Conservation (phyloP, 2,113 vertebrate genomes). For the Chloropsis hardwickii region DNA sequence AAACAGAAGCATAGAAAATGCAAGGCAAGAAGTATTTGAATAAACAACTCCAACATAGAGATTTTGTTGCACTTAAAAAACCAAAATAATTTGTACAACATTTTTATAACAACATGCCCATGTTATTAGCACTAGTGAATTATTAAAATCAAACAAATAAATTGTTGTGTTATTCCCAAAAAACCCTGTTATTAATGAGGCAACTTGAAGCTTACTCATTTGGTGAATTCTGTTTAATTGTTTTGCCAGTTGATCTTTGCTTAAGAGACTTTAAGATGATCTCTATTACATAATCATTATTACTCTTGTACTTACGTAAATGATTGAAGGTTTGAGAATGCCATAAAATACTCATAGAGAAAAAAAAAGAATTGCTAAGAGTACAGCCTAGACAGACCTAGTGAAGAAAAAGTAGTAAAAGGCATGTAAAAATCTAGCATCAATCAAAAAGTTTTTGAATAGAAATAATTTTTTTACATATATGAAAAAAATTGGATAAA, state of each 20-base stretch:
- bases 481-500: neutral
- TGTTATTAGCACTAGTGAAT: neutral
- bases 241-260: neutral
- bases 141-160: neutral
- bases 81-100: no score
- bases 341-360: neutral
- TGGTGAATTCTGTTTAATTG: neutral
- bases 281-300: neutral
- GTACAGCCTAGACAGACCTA: neutral
- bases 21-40: neutral
- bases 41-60: neutral
- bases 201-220: neutral
- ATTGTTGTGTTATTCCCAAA: neutral
- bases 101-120: neutral
- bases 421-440: neutral
- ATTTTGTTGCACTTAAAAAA: neutral
- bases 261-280: neutral
- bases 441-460: neutral
- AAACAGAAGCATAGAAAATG: neutral
- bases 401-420: neutral
- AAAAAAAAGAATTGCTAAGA: neutral
- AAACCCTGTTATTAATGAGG: neutral
- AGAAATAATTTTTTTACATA: neutral
- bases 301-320: neutral
- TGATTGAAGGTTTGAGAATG: neutral